Base-by-base conservation (phyloP, 1,140 invertebrate species). In the Anastatus disparis region DNA sequence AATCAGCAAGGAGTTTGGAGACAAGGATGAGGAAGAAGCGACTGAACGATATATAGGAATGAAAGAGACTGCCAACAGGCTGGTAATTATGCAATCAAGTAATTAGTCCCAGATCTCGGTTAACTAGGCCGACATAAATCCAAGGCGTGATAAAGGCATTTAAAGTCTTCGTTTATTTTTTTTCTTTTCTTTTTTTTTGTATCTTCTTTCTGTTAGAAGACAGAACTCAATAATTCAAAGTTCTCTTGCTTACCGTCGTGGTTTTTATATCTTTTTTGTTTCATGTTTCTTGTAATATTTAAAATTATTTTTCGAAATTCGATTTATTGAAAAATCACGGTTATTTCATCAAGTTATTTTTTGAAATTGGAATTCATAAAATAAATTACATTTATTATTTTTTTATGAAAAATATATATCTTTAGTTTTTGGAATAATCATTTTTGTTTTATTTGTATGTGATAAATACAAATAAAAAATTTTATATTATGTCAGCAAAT, bases 31-130 rank as follows among this genome's bases (percentile, higher is more conserved):
- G 75, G 74, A 76, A 75, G 74, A 72, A 75, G 74, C 70, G 63
- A 66, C 66, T n/a, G n/a, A n/a, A n/a, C n/a, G n/a, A n/a, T n/a
- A n/a, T n/a, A n/a, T n/a, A n/a, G n/a, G n/a, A n/a, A n/a, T n/a
- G n/a, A n/a, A n/a, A n/a, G n/a, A n/a, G n/a, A n/a, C n/a, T 72
- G 76, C 67, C 78, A 76, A 75, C 76, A 76, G 81, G 76, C 73
- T 75, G 75, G 79, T 80, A 84, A 84, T 84, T 83, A 83, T 79
- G 77, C 80, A 84, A 84, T 84, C 83, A 79, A 84, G 78, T 84
- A 83, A 84, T 83, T 84, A 84, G 78, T 80, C 81, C 81, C 79
- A 79, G 80, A 84, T 79, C 81, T 79, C 70, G 75, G 81, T 68
- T 82, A 84, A 83, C 80, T 59, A 75, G 72, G 76, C 77, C 75